Base-by-base conservation (phyloP, 35 echinoderm and acorn worm species). In the Acanthaster planci region DNA sequence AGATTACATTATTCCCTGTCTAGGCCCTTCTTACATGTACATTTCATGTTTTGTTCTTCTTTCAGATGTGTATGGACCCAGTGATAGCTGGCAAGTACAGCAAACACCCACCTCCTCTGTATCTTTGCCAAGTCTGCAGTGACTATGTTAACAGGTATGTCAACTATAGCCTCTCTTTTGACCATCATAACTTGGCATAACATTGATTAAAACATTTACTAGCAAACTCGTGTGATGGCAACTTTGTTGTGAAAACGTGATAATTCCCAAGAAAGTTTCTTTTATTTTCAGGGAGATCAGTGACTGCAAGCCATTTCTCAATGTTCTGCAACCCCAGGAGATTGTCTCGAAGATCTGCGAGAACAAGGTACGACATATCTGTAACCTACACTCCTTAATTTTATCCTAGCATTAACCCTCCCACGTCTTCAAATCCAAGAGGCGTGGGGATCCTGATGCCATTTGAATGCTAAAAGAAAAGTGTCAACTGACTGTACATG, bases 61-160 rank as follows among this genome's bases (percentile, higher is more conserved):
- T 84, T 35, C 81, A 97, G 95, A 93, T 97, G 91, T 93, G 95
- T 86, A 86, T 97, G 91, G 95, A 97, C 81, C 92, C 88, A 85
- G 55, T 85, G 34, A 83, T 97, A 22, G 87, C 95, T 37, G 95
- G 87, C 39, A 83, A 82, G 42, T 87, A 97, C 84, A 97, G 95
- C 67, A 93, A 97, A 34, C 84, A 90, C 5, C 91, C 95, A n/a
- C 95, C 95, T 51, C 95, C 95, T 26, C 76, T 97, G 15, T 97
- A 97, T 77, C 85, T 97, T 2, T 97, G 95, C 57, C 67, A 81
- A 39, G 95, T 93, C 21, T 97, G 95, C 88, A 91, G 95, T 83
- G 95, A 97, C 35, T 86, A 91, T 51, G 85, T 97, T 16, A 58
- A 72, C 32, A 97, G 91, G 95, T 97, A 91, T 84, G 64, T 76